Conservation (phyloP, 2,888 invertebrate genomes). For the Harmothoe impar region DNA sequence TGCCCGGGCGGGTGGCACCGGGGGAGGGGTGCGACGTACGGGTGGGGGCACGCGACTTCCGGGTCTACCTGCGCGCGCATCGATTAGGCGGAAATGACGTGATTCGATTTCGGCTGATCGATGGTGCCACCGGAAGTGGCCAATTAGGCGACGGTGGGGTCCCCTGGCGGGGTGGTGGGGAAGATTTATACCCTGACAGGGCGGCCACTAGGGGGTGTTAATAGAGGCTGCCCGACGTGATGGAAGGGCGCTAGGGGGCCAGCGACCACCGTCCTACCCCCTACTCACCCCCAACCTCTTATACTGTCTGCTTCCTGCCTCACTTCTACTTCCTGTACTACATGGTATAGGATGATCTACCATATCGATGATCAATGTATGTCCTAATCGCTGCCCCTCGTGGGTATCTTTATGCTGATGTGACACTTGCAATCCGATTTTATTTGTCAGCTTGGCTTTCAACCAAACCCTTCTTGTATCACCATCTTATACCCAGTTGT, state of each 20-base stretch:
- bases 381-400: too few relatives aligned
- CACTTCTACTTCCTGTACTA: too few relatives aligned
- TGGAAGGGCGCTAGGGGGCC: conserved; percentile 46
- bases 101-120: conserved; percentile 58
- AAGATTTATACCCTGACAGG: conserved; percentile 58
- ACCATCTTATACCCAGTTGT: too few relatives aligned
- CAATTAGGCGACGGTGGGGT: conserved; percentile 54
- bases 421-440: too few relatives aligned
- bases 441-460: too few relatives aligned
- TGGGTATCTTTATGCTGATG: too few relatives aligned
- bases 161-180: neutral
- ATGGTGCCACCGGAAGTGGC: conserved; percentile 34
- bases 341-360: too few relatives aligned
- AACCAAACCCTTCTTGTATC: too few relatives aligned
- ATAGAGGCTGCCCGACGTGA: conserved; percentile 6
- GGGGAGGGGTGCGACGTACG: neutral
- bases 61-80: conserved; percentile 44
- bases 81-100: conserved; percentile 57
- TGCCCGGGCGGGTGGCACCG: neutral
- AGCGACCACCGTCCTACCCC: neutral
- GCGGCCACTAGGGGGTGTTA: conserved; percentile 40
- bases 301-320: too few relatives aligned
- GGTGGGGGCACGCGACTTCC: conserved; percentile 7
- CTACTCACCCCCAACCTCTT: too few relatives aligned
- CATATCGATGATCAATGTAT: too few relatives aligned